Percentiles rank a stretch among this genome's conserved stretches.
phyloP scores from a whole-genome alignment of 2,797 vertebrate species.

The Trematocara caparti region DNA sequence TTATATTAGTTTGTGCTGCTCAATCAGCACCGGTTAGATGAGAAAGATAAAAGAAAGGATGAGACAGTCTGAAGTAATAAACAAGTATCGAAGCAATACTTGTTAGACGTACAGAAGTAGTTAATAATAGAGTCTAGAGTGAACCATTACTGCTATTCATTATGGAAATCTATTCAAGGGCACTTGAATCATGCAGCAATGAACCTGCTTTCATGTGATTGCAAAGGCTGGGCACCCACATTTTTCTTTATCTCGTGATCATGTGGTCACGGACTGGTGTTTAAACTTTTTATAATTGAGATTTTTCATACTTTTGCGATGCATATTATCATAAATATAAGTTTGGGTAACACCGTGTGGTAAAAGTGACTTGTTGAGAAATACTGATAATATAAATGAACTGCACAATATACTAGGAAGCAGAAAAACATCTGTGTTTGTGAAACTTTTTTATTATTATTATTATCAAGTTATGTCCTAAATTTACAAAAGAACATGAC shows the following conservation, averaged over 20 bases:
- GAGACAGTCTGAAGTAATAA: not conserved
- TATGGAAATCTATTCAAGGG: not conserved
- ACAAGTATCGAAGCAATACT: not conserved
- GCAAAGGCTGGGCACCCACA: not conserved
- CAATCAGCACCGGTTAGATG: not conserved
- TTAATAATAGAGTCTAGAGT: not conserved
- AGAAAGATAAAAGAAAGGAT: slow-evolving; percentile 1
- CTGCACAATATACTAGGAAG: not conserved
- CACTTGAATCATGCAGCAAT: not conserved
- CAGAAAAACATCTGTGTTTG: not conserved
- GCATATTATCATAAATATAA: not conserved
- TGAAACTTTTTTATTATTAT: not conserved
- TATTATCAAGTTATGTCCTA: not conserved
- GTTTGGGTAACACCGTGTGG: not conserved
- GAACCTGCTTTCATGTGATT: not conserved
- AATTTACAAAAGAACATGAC: not conserved
- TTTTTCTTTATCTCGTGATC: not conserved
- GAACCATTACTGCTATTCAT: not conserved
- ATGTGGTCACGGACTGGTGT: not conserved
- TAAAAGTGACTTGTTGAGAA: not conserved
- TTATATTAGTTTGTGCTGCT: not conserved
- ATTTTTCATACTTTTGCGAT: not conserved
- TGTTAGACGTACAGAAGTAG: not conserved
- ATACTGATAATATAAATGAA: not conserved
- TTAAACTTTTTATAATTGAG: not conserved